A percentile compares a stretch with the other conserved stretches of the same genome.
phyloP scores from a whole-genome alignment of 2,888 invertebrate genomes.

The Thera britannica region DNA sequence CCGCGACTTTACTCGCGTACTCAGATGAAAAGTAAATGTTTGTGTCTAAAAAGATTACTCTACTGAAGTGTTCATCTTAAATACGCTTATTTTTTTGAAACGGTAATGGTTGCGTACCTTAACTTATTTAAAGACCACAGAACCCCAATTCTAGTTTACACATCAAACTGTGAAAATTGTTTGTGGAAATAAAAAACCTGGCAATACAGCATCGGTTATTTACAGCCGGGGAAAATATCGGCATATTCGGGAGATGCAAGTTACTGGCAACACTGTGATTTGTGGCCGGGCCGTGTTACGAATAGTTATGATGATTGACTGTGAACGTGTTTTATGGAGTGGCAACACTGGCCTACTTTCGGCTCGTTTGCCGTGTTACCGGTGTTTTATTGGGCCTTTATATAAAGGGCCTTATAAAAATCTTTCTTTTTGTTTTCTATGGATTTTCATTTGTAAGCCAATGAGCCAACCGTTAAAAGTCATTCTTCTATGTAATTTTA shows the following conservation, averaged over 20 bases:
- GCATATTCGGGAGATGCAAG: conserved; percentile 48
- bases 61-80: too few species aligned
- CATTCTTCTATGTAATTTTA: too few species aligned
- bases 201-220: conserved; percentile 47
- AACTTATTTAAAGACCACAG: neutral
- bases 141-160: conserved; percentile 21
- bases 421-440: neutral
- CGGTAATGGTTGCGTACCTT: too few species aligned
- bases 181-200: conserved; percentile 46
- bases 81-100: too few species aligned
- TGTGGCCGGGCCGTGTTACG: conserved; percentile 43
- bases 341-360: conserved; percentile 26
- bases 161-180: conserved; percentile 47
- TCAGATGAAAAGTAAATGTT: too few species aligned
- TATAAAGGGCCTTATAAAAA: neutral
- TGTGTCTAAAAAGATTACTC: too few species aligned
- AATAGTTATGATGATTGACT: conserved; percentile 35
- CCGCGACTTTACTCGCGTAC: neutral
- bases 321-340: conserved; percentile 24
- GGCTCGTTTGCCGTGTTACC: neutral
- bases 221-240: conserved; percentile 49
- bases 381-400: neutral
- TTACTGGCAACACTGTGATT: conserved; percentile 53
- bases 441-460: neutral
- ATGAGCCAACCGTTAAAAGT: too few species aligned